phyloP scores from a whole-genome alignment of 1,140 invertebrate species.

The Papilio xuthus region DNA sequence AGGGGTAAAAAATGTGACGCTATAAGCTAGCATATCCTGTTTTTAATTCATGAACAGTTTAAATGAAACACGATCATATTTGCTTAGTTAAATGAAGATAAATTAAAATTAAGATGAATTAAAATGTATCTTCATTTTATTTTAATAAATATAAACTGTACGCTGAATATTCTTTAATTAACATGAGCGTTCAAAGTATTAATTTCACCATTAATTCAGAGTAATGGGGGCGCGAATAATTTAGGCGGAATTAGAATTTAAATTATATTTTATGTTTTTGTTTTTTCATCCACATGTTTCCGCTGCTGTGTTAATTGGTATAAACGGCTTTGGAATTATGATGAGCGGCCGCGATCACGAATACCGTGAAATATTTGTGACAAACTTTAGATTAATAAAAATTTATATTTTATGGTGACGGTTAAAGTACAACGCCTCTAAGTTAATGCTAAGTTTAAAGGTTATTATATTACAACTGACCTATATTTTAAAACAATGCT shows the following conservation, averaged over 20 bases:
- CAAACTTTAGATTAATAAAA: slow-evolving; percentile 41
- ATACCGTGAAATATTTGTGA: slow-evolving; percentile 47
- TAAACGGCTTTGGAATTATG: slow-evolving; percentile 67
- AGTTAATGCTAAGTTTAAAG: neutral
- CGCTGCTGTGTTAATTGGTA: slow-evolving; percentile 67
- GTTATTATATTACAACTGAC: too few relatives aligned
- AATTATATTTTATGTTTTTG: slow-evolving; percentile 76
- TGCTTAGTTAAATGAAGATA: slow-evolving; percentile 1
- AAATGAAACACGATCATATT: slow-evolving; percentile 31
- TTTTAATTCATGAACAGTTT: neutral
- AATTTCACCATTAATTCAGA: slow-evolving; percentile 80
- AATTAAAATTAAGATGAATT: slow-evolving; percentile 10
- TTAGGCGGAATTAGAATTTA: slow-evolving; percentile 70
- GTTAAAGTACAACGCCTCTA: neutral
- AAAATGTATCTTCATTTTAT: slow-evolving; percentile 18
- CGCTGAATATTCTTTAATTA: slow-evolving; percentile 63
- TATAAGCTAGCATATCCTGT: neutral
- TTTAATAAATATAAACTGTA: slow-evolving; percentile 38
- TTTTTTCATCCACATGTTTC: slow-evolving; percentile 65
- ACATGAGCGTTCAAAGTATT: slow-evolving; percentile 78
- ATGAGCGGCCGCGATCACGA: slow-evolving; percentile 67
- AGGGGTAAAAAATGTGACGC: neutral
- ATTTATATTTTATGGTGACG: slow-evolving; percentile 40
- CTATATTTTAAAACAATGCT: too few relatives aligned
- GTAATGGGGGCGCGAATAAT: slow-evolving; percentile 72